Percentiles rank a stretch among this genome's conserved stretches.
These are phyloP conservation scores for Xiphorhynchus elegans DNA, from an alignment of 2,113 vertebrate genomes.

Conservation along the genomic window DNA sequence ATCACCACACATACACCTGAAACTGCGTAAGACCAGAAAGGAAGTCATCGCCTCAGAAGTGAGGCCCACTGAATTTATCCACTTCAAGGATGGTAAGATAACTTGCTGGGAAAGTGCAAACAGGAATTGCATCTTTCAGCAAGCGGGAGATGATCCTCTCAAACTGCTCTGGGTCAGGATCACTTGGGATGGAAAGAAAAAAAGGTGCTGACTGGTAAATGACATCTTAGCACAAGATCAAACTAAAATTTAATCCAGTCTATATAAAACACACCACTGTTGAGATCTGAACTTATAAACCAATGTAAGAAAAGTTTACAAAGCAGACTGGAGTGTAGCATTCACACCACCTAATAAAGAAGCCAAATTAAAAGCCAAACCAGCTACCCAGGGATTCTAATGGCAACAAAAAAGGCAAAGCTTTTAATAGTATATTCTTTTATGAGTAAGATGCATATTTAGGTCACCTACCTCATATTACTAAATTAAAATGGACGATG, in stretches of 20 bases:
- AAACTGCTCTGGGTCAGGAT: not conserved
- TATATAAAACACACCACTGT: not conserved
- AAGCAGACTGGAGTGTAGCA: not conserved
- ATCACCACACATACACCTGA: not conserved
- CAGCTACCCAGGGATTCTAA: not conserved
- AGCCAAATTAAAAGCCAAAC: not conserved
- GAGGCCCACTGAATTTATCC: not conserved
- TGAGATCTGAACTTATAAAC: not conserved
- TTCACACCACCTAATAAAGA: not conserved
- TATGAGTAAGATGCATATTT: not conserved
- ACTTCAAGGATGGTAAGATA: not conserved
- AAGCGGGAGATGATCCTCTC: not conserved
- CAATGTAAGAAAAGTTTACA: not conserved
- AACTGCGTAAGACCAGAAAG: not conserved
- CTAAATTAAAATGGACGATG: not conserved
- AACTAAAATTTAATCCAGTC: not conserved
- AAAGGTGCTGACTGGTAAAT: not conserved
- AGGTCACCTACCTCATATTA: not conserved
- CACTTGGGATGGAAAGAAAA: not conserved
- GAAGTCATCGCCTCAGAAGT: not conserved
- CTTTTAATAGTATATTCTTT: not conserved
- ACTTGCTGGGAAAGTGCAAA: not conserved
- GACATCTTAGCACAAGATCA: not conserved
- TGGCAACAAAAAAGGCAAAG: not conserved
- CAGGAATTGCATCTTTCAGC: not conserved